These are phyloP conservation scores for Aldrovandia affinis DNA, from an alignment of 2,797 vertebrate species.

Conservation along the genomic window DNA sequence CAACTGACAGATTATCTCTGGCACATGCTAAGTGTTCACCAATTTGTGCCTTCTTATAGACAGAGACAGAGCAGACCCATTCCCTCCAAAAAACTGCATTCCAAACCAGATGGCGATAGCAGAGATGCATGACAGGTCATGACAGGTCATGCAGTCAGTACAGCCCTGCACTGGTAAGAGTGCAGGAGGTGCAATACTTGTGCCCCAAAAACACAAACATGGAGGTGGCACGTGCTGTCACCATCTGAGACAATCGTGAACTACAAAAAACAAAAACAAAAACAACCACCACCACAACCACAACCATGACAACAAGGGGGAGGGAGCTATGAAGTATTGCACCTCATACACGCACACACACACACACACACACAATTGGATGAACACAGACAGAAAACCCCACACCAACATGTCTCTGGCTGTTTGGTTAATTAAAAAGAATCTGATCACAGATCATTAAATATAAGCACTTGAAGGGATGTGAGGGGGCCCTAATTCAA, in stretches of 20 bases:
- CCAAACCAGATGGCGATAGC: slow-evolving; percentile 24
- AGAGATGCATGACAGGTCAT: slow-evolving; percentile 29
- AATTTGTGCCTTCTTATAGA: slow-evolving; percentile 28
- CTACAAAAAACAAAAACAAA: neutral
- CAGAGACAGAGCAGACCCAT: slow-evolving; percentile 32
- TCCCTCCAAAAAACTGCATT: slow-evolving; percentile 48
- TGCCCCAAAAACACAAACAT: slow-evolving; percentile 22
- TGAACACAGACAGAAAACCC: slow-evolving; percentile 33
- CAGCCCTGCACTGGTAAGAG: slow-evolving; percentile 38
- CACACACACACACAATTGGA: slow-evolving; percentile 24
- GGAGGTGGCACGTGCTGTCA: neutral
- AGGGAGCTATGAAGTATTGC: neutral
- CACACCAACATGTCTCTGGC: slow-evolving; percentile 15
- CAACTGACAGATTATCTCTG: neutral
- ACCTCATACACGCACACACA: slow-evolving; percentile 28
- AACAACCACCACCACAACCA: neutral
- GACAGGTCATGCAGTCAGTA: slow-evolving; percentile 57
- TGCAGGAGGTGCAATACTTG: neutral
- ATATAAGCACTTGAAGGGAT: slow-evolving; percentile 61
- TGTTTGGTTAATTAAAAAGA: slow-evolving; percentile 40
- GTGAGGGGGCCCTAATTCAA: slow-evolving; percentile 24
- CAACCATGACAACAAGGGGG: slow-evolving; percentile 8
- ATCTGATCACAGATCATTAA: slow-evolving; percentile 1
- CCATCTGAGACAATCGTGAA: neutral
- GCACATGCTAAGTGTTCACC: neutral